Conservation (phyloP, 2,888 invertebrate genomes). For the Junonia oenone region DNA sequence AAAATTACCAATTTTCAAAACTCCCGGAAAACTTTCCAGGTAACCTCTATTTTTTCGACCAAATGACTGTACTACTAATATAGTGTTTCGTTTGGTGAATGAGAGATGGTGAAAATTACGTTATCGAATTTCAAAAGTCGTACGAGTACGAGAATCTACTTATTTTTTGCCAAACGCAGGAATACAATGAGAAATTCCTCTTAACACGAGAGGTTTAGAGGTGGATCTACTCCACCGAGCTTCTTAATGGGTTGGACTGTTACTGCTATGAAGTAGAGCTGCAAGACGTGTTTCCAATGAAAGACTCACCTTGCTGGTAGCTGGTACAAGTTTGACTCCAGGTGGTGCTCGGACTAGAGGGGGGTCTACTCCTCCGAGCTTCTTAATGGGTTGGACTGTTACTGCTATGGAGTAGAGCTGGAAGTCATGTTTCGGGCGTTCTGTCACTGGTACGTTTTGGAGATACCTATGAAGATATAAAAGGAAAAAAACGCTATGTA, state of each 20-base stretch:
- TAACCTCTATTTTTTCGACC: no score
- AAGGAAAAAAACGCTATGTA: no score
- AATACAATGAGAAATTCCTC: no score
- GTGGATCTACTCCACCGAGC: slow-evolving; percentile 47
- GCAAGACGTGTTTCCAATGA: slow-evolving; percentile 51
- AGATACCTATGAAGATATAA: slow-evolving; percentile 58
- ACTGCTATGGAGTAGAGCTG: slow-evolving; percentile 55
- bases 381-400: slow-evolving; percentile 52
- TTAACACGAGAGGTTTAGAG: no score
- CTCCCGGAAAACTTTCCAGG: no score
- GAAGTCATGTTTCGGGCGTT: slow-evolving; percentile 62
- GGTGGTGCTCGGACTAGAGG: slow-evolving; percentile 52
- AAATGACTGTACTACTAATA: no score
- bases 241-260: slow-evolving; percentile 53
- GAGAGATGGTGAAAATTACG: no score
- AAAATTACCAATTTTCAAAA: no score
- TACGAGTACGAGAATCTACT: no score
- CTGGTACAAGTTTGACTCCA: slow-evolving; percentile 51
- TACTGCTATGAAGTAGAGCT: slow-evolving; percentile 53
- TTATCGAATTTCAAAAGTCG: no score
- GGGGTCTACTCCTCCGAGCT: slow-evolving; percentile 44
- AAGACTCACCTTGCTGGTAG: slow-evolving; percentile 62
- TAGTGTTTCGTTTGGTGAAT: no score
- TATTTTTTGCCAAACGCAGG: no score
- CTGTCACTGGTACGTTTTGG: slow-evolving; percentile 59